Base-by-base conservation (phyloP, 2,797 vertebrate species). In the Paratrypauchen microcephalus region DNA sequence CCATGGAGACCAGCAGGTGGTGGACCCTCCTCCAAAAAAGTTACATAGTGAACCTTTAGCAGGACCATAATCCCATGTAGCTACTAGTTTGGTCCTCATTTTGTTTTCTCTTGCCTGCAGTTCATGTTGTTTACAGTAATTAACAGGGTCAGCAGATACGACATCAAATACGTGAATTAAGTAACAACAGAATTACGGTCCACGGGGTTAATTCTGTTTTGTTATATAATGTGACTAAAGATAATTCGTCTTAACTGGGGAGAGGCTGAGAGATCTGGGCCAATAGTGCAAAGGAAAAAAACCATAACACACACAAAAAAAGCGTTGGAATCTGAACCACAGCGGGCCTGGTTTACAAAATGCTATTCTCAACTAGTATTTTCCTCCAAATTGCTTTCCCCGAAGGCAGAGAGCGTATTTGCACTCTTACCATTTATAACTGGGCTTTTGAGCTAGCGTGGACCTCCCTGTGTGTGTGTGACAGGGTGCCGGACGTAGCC, bases 291-390 rank as follows among this genome's bases (percentile, higher is more conserved):
- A 73, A 63, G 65, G 15, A 18, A 58, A 58, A 57, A 57, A 70
- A 79, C 24, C 71, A 78, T 4, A 12, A 23, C 64, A 69, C 32
- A 9, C 32, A 36, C 32, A 36, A 36, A 36, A 32, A 36, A 36
- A 36, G 32, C 32, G 32, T 77, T 70, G 75, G 71, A 78, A 82
- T 77, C 68, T 65, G 75, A 74, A 76, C 76, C 72, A 83, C 79
- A 77, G 60, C 71, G 39, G 52, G 55, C 72, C 75, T 76, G 79
- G 62, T 77, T 80, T 71, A 52, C 77, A 70, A 48, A 79, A 81
- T 62, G 71, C 76, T 76, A 71, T 78, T 82, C 69, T 74, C 63
- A 75, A 72, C 32, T 18, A 24, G 21, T 62, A 41, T 71, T 71
- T 71, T 73, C 75, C 74, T 62, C 67, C 7, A 19, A 61, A 78